A percentile compares a stretch with the other conserved stretches of the same genome.
Evolutionary conservation across 2,113 vertebrate genomes (phyloP).

Genomic region (Phyllopteryx taeniolatus): DNA sequence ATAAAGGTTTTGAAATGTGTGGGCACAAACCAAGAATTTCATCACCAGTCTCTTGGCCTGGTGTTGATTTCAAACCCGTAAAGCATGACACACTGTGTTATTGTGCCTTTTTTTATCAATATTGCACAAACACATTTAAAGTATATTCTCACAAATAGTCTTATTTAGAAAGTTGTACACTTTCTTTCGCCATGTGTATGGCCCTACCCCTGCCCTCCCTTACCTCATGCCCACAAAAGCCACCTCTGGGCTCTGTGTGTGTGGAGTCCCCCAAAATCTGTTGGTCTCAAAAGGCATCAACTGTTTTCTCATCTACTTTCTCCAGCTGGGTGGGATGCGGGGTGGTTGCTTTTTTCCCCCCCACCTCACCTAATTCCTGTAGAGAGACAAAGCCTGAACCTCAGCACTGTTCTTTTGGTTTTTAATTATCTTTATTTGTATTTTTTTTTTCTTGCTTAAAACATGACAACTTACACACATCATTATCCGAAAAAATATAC

Average conservation of each 20-base stretch:
- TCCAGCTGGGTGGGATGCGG: slow-evolving; percentile 41
- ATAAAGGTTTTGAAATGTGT: slow-evolving; percentile 14
- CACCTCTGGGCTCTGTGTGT: slow-evolving; percentile 28
- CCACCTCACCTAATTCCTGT: slow-evolving; percentile 54
- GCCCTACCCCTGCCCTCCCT: neutral
- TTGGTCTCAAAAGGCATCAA: slow-evolving; percentile 54
- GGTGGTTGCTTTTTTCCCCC: neutral
- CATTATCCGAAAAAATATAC: slow-evolving; percentile 65
- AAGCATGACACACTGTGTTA: slow-evolving; percentile 72
- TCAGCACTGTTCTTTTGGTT: slow-evolving; percentile 59
- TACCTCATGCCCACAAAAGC: slow-evolving; percentile 16
- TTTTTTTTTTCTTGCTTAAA: slow-evolving; percentile 50
- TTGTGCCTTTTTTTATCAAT: slow-evolving; percentile 73
- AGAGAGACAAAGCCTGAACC: slow-evolving; percentile 59
- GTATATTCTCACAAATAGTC: slow-evolving; percentile 55
- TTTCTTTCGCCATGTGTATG: slow-evolving; percentile 14
- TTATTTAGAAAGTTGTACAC: slow-evolving; percentile 44
- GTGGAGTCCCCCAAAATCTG: slow-evolving; percentile 20
- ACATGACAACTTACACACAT: slow-evolving; percentile 51
- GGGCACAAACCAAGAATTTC: slow-evolving; percentile 34
- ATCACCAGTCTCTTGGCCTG: slow-evolving; percentile 33
- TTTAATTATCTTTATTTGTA: slow-evolving; percentile 51
- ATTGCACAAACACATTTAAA: slow-evolving; percentile 61
- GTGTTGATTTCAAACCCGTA: slow-evolving; percentile 52
- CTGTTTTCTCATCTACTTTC: slow-evolving; percentile 47